Evolutionary conservation across 1,140 invertebrate genomes (phyloP), one percentile per base, ranked within the genome.

Genomic region (Drosophila nasuta): DNA sequence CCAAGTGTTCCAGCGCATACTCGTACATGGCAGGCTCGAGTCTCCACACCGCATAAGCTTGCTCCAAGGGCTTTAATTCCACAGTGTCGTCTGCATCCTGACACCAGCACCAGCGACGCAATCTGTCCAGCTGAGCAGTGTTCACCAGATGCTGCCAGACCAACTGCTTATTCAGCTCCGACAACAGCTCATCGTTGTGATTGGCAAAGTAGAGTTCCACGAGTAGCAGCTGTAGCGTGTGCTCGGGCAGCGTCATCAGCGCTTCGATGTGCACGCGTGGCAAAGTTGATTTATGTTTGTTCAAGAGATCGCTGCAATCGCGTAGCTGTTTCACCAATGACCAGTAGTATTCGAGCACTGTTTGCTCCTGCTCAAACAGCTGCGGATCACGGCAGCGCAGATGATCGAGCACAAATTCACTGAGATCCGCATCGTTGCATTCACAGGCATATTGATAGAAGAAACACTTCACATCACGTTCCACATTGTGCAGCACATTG

Each of bases 401-500:
- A 63, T 92, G 83, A n/a, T 92, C 91, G 10, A 92, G 28, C 4
- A 92, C 74, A n/a, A 81, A 77, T 20, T 91, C 81, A 7, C 79
- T 73, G 7, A 92, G 59, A 10, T 92, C 89, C 25, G 70, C 70
- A 65, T 92, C 79, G 25, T 81, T 70, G 41, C 81, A 91, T 63
- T 91, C 82, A 45, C 74, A 79, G 15, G 91, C 89, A 43, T 87
- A 92, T 33, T 92, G 88, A 49, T 86, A 92, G 52, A 91, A 92
- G 49, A 91, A 87, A 56, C 79, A 83, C 71, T 91, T 91, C 1
- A 91, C 85, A 57, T 92, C 79, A 1, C 89, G 43, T 1, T 90
- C 76, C 8, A 92, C 89, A 69, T 92, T 92, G 1, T 67, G 78
- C 1, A 92, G 58, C 4, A 92, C 92, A 35, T 81, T 81, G 58